phyloP scores from a whole-genome alignment of 2,888 invertebrate species.

The Synanthedon myopaeformis region DNA sequence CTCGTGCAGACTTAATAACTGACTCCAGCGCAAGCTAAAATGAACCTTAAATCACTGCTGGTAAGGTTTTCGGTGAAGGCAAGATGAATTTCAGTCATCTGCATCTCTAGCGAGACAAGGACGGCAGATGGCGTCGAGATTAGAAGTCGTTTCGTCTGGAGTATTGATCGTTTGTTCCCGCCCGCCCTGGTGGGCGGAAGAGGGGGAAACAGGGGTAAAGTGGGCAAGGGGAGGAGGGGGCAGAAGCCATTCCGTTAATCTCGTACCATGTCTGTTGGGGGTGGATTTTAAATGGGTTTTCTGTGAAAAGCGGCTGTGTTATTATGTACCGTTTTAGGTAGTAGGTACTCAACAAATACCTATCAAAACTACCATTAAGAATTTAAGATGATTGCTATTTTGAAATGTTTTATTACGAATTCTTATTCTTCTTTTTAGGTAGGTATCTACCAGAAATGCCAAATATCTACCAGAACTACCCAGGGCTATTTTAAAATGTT shows the following conservation, averaged over 20 bases:
- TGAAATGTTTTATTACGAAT: too few species aligned
- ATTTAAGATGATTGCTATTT: too few species aligned
- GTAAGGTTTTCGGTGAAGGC: not conserved
- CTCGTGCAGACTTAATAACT: not conserved
- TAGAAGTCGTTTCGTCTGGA: conserved; percentile 39
- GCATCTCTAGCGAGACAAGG: conserved; percentile 52
- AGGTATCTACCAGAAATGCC: too few species aligned
- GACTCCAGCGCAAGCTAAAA: not conserved
- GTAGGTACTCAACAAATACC: too few species aligned
- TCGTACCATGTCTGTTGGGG: conserved; percentile 42
- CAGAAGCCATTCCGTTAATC: conserved; percentile 55
- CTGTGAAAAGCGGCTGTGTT: conserved; percentile 10
- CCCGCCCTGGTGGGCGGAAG: conserved; percentile 4
- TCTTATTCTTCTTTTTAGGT: too few species aligned
- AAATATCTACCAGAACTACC: too few species aligned
- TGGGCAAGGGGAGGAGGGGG: conserved; percentile 8
- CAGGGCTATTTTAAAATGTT: too few species aligned
- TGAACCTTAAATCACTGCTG: not conserved
- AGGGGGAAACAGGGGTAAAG: not conserved
- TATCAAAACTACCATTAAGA: too few species aligned
- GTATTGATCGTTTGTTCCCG: conserved; percentile 17
- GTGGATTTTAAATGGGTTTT: conserved; percentile 39
- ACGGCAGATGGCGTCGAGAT: conserved; percentile 52
- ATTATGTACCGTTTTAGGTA: too few species aligned
- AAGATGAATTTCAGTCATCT: conserved; percentile 20